Base-by-base conservation (phyloP, 2,113 vertebrate species). In the Pachypanchax playfairii region DNA sequence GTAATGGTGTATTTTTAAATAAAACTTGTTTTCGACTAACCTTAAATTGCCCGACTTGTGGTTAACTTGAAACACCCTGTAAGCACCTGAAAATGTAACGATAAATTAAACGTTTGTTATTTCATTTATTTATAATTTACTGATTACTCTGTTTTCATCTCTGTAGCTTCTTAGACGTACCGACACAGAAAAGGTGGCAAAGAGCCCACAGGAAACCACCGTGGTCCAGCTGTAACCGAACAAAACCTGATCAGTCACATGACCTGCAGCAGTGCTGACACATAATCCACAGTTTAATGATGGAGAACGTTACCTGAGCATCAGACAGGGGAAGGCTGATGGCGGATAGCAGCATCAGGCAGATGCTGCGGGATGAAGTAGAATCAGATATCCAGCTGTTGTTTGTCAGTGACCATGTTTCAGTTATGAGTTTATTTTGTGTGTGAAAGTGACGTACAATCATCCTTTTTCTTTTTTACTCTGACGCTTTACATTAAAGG, bases 161-260 rank as follows among this genome's bases (percentile, higher is more conserved):
- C 28, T 2, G 33, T 11, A 35, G 5, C 33, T 12, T 11, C 33
- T 35, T 9, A 54, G 14, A 80, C 95, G 93, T 90, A 98, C 97
- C 97, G 53, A 93, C 84, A 79, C 94, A 97, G 74, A 90, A 8
- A 48, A 94, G 85, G 63, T 99, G 96, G 78, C 93, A 79, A 4
- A 91, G 22, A 28, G 94, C 96, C 96, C 97, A 99, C 22, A 92
- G 83, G 86, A 98, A 98, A 65, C 93, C 92, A 0, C 87, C 90
- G 55, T 70, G 65, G 87, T 97, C 94, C 87, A 95, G 94, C 97
- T 99, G 87, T 49, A 71, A 58, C 21, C 39, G 0, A 13, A 8
- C 0, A 10, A 60, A 31, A 48, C 6, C 18, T 6, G 10, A 14
- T 48, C 6, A 1, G 3, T 9, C 43, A 0, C n/a, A 3, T 7